phyloP scores from a whole-genome alignment of 2,797 vertebrate genomes.

The Leucoraja ocellata region DNA sequence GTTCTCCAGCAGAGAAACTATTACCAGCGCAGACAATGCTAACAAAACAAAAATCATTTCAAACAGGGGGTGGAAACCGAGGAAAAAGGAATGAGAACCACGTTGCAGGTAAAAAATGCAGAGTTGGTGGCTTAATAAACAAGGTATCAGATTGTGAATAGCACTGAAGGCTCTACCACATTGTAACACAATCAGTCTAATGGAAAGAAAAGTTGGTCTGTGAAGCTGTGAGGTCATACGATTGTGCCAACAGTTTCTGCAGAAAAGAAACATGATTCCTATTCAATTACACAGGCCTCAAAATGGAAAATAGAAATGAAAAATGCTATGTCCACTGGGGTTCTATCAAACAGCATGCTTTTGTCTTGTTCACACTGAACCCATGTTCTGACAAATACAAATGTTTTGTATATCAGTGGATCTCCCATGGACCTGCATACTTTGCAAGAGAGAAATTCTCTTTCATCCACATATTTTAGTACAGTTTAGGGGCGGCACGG shows the following conservation, averaged over 20 bases:
- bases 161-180: neutral
- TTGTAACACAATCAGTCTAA: conserved; percentile 25
- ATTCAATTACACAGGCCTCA: neutral
- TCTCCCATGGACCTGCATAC: conserved; percentile 8
- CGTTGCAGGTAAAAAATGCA: conserved; percentile 15
- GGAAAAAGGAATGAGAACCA: conserved; percentile 15
- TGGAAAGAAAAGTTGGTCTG: conserved; percentile 31
- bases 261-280: conserved; percentile 19
- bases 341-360: conserved; percentile 14
- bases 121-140: conserved; percentile 24
- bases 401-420: neutral
- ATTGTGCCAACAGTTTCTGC: conserved; percentile 5
- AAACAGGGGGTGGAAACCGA: neutral
- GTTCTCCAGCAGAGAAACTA: conserved; percentile 31
- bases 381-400: neutral
- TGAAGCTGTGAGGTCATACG: conserved; percentile 24
- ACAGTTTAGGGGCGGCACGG: no score
- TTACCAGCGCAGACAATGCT: conserved; percentile 29
- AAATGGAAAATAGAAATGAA: conserved; percentile 25
- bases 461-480: neutral
- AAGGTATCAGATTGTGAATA: conserved; percentile 25
- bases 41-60: conserved; percentile 24
- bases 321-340: neutral
- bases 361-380: neutral
- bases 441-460: neutral